A percentile compares a stretch with the other conserved stretches of the same genome.
phyloP scores from a whole-genome alignment of 2,797 vertebrate genomes.

The Mycteria americana region DNA sequence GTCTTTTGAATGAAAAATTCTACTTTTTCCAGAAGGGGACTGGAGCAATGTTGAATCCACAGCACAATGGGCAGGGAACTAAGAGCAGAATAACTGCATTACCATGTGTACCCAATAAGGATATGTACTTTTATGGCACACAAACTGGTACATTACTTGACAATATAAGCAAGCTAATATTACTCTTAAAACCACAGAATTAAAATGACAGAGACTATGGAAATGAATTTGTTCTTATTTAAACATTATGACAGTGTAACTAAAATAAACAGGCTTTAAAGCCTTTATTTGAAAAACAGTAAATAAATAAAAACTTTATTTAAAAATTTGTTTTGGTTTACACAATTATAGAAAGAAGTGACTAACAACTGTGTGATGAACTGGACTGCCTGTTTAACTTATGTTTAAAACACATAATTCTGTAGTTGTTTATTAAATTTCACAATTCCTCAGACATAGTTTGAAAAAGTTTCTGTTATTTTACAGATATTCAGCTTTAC shows the following conservation, averaged over 20 bases:
- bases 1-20: neutral
- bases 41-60: neutral
- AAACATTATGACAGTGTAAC: neutral
- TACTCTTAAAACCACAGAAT: neutral
- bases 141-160: neutral
- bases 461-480: neutral
- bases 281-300: neutral
- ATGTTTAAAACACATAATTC: neutral
- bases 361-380: neutral
- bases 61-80: neutral
- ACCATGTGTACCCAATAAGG: neutral
- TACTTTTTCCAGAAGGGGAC: neutral
- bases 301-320: neutral
- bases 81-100: neutral
- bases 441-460: neutral
- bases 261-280: neutral
- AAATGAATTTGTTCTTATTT: neutral
- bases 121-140: neutral
- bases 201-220: neutral
- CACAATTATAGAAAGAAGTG: neutral
- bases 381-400: neutral
- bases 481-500: neutral
- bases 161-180: neutral
- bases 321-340: neutral
- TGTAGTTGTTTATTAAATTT: neutral